These are phyloP conservation scores for Cliona cf. orientalis DNA, from an alignment of 37 sponge, comb jelly and placozoan species.

Conservation along the genomic window DNA sequence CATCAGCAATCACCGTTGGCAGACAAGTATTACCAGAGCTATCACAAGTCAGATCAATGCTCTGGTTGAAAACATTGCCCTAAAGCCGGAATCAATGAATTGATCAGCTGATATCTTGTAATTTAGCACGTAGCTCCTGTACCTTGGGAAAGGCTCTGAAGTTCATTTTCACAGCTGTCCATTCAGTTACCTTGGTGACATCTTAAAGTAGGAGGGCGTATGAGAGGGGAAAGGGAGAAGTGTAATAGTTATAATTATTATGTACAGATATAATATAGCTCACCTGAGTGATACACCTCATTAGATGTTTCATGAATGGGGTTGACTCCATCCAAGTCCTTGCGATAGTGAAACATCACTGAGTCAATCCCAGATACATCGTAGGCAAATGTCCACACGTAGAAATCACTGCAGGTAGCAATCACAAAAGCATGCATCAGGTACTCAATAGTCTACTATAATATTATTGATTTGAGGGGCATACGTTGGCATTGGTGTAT, in stretches of 20 bases:
- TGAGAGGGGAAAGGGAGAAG: not conserved
- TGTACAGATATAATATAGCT: not conserved
- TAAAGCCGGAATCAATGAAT: not conserved
- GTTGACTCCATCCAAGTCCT: conserved; percentile 61
- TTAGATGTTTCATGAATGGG: conserved; percentile 47
- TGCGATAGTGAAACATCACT: conserved; percentile 56
- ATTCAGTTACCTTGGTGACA: conserved; percentile 29
- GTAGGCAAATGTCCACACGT: conserved; percentile 72
- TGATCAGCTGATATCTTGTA: not conserved
- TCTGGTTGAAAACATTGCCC: conserved; percentile 58
- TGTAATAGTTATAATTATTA: not conserved
- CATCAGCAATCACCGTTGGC: conserved; percentile 66
- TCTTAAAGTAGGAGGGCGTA: not conserved
- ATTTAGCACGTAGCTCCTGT: not conserved
- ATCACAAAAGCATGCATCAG: not conserved
- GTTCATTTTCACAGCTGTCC: conserved; percentile 44
- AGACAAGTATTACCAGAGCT: conserved; percentile 55
- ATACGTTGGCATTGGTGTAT: conserved; percentile 57
- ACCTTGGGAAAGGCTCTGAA: conserved; percentile 55
- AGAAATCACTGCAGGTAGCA: conserved; percentile 39
- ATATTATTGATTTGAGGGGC: not conserved
- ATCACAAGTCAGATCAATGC: conserved; percentile 67
- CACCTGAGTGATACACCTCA: conserved; percentile 55
- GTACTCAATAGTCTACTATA: not conserved
- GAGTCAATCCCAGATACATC: conserved; percentile 51